Conservation (phyloP, 2,888 invertebrate species). For the Sacculina carcini region DNA sequence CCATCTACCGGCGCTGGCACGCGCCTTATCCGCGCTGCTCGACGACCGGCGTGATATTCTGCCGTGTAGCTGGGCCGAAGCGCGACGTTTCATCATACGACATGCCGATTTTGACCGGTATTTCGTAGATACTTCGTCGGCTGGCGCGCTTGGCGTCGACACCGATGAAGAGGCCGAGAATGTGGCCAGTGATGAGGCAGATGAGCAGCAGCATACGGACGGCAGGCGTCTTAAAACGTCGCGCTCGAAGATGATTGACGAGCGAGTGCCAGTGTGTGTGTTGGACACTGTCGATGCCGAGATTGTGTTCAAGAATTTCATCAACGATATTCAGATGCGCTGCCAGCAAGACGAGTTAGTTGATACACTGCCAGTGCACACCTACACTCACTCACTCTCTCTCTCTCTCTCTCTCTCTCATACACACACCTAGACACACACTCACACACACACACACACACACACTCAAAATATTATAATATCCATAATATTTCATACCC, state of each 20-base stretch:
- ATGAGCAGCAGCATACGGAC: constrained; percentile 24
- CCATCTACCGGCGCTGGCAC: constrained; percentile 48
- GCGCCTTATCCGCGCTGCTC: constrained; percentile 45
- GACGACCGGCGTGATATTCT: constrained; percentile 29
- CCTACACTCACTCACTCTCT: too few species aligned
- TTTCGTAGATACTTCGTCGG: too few species aligned
- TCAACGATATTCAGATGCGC: constrained; percentile 71
- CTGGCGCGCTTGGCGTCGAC: too few species aligned
- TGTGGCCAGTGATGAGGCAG: constrained; percentile 40
- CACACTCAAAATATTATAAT: too few species aligned
- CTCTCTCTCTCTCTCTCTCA: neutral
- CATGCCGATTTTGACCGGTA: constrained; percentile 83
- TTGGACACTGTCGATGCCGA: constrained; percentile 74
- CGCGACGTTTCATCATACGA: constrained; percentile 54
- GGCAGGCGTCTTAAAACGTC: constrained; percentile 18
- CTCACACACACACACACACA: neutral
- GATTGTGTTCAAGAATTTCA: constrained; percentile 65
- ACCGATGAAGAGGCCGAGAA: constrained; percentile 51
- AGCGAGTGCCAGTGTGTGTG: constrained; percentile 72
- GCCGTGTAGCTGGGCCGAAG: constrained; percentile 59
- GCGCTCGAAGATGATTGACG: constrained; percentile 36
- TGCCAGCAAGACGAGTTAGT: constrained; percentile 73
- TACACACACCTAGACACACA: neutral
- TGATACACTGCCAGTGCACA: too few species aligned
- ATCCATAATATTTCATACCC: too few species aligned